Evolutionary conservation across 2,113 vertebrate species (phyloP), one percentile per base, ranked within the genome.

Genomic region (Elephantulus edwardii): DNA sequence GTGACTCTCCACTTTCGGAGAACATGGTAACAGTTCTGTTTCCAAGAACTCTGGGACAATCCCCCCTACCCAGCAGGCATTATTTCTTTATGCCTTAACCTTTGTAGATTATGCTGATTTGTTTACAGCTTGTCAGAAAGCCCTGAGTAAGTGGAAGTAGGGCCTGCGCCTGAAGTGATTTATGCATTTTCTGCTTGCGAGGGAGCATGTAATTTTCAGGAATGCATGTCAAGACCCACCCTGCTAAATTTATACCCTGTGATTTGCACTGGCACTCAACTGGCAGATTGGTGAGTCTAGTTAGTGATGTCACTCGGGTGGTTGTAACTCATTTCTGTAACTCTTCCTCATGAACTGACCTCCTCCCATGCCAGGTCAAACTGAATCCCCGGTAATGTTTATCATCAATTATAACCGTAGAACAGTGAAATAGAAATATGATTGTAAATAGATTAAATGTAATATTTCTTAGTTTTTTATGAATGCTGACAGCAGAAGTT

Each of bases 191-290:
- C 74, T 93, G 80, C 70, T 26, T 86, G 83, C 24, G 14, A 93
- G 90, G 95, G 94, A 94, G 60, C 88, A 28, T 92, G 79, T n/a
- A 0, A 91, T 90, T 72, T 93, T 83, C 93, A 95, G 91, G 92
- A 94, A 94, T 95, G 92, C 94, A 78, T 95, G 91, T 95, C 79
- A 88, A 86, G 96, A 96, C 88, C 95, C 90, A 91, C 94, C 92
- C 38, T 72, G 84, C 94, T 97, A 97, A 97, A 96, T 95, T 96
- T 97, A 96, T 93, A 97, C 95, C 92, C 91, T 96, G 94, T 95
- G 96, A 96, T 98, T 98, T 97, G 95, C 92, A 91, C 90, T 96
- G 95, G 85, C 2, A 13, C 89, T 48, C 48, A 88, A 95, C 82
- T 46, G 86, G 83, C 76, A 48, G 94, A 92, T 92, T 62, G 81